Conservation (phyloP, 2,113 vertebrate species). For the Pseudopodoces humilis region DNA sequence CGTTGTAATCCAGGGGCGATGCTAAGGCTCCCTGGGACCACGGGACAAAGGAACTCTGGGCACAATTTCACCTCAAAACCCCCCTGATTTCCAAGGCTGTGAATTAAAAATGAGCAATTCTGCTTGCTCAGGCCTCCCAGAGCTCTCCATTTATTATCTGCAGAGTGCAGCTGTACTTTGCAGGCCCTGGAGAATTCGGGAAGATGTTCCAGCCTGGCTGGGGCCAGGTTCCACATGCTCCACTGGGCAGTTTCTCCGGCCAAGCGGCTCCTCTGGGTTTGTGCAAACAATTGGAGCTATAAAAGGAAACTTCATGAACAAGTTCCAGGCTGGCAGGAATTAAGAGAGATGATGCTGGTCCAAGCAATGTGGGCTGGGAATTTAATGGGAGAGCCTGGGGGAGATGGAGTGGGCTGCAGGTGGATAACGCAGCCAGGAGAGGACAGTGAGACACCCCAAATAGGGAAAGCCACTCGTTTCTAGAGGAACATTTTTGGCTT, state of each 20-base stretch:
- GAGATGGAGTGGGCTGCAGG: neutral
- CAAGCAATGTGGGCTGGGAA: neutral
- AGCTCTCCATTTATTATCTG: neutral
- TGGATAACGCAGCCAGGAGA: neutral
- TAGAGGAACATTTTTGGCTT: neutral
- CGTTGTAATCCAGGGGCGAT: neutral
- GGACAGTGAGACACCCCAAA: neutral
- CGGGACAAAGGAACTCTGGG: neutral
- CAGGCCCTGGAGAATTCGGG: neutral
- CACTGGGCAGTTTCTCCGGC: neutral
- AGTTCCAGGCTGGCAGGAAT: neutral
- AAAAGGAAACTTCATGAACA: neutral
- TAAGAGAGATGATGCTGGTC: neutral
- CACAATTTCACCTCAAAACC: neutral
- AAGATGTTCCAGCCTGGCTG: neutral
- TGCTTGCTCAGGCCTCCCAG: neutral
- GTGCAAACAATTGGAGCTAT: neutral
- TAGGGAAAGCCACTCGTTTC: neutral
- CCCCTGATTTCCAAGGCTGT: neutral
- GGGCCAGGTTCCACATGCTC: neutral
- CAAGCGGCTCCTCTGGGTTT: neutral
- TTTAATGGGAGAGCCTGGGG: neutral
- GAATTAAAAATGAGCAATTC: neutral
- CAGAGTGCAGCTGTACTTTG: neutral
- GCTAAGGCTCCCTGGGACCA: fast-evolving